Evolutionary conservation across 2,113 vertebrate species (phyloP).

Genomic region (Rhabdomys dilectus): DNA sequence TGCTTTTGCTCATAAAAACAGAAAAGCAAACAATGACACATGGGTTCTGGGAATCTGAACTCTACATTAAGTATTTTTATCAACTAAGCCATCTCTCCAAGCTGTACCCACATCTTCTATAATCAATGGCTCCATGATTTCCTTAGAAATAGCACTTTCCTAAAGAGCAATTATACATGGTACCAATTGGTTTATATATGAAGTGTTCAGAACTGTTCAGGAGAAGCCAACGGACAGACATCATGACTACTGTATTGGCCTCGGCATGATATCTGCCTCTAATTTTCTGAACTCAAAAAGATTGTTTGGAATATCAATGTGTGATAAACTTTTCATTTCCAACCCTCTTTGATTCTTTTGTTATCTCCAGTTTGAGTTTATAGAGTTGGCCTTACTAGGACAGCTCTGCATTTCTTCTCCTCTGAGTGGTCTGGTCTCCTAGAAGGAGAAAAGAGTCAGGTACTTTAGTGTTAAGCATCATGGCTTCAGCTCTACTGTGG

Average conservation of each 20-base stretch:
- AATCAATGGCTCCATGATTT: slow-evolving; percentile 95
- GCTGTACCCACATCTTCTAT: slow-evolving; percentile 96
- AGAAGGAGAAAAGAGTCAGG: neutral
- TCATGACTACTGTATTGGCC: neutral
- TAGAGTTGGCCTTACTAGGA: neutral
- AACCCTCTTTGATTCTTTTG: slow-evolving; percentile 23
- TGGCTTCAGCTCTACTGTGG: neutral
- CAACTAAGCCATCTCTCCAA: slow-evolving; percentile 83
- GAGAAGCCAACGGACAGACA: slow-evolving; percentile 5
- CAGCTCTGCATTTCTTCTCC: neutral
- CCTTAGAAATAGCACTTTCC: slow-evolving; percentile 92
- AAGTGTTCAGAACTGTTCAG: slow-evolving; percentile 77
- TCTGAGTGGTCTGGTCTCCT: neutral
- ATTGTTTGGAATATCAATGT: slow-evolving; percentile 60
- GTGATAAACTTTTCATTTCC: slow-evolving; percentile 72
- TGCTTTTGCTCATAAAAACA: neutral
- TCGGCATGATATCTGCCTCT: slow-evolving; percentile 40
- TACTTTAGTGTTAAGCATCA: neutral
- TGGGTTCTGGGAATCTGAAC: neutral
- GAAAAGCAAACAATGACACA: neutral
- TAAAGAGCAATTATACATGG: slow-evolving; percentile 92
- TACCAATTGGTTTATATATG: slow-evolving; percentile 97
- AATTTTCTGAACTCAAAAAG: slow-evolving; percentile 71
- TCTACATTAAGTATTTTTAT: neutral
- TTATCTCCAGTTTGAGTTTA: slow-evolving; percentile 52